These are phyloP conservation scores for Baronia brevicornis DNA, from an alignment of 2,888 invertebrate genomes.

Conservation along the genomic window DNA sequence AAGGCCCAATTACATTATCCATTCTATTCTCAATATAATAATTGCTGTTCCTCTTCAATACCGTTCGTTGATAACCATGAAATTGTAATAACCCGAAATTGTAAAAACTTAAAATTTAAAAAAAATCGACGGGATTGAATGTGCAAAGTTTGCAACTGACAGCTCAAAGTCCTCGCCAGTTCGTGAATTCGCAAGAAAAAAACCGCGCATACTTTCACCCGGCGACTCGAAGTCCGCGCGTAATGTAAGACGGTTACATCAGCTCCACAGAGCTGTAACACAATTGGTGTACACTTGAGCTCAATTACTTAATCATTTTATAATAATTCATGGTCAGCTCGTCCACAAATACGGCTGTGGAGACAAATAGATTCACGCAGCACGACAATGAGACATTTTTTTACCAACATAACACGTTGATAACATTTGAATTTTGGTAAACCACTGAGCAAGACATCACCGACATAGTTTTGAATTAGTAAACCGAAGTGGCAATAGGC, in stretches of 20 bases:
- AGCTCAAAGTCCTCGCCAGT: constrained; percentile 16
- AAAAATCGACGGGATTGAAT: no score
- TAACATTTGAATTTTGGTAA: not conserved
- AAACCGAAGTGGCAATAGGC: no score
- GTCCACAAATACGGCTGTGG: constrained; percentile 14
- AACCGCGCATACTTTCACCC: constrained; percentile 38
- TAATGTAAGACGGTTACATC: constrained; percentile 32
- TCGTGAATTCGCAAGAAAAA: constrained; percentile 9
- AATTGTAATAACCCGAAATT: no score
- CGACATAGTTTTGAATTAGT: no score
- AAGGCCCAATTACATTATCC: no score
- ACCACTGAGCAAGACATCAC: no score
- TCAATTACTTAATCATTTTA: constrained; percentile 54
- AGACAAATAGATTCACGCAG: not conserved
- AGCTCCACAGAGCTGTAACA: constrained; percentile 26
- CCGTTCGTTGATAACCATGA: no score
- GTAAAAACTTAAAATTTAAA: no score
- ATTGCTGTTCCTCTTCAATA: no score
- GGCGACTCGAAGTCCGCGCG: constrained; percentile 23
- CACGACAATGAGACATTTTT: not conserved
- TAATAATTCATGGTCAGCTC: constrained; percentile 44
- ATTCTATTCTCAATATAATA: no score
- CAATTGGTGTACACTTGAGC: constrained; percentile 35
- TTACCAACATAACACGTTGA: not conserved
- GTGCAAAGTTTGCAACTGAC: not conserved